These are phyloP conservation scores for Zaprionus capensis DNA, from an alignment of 1,140 invertebrate species.

Conservation along the genomic window DNA sequence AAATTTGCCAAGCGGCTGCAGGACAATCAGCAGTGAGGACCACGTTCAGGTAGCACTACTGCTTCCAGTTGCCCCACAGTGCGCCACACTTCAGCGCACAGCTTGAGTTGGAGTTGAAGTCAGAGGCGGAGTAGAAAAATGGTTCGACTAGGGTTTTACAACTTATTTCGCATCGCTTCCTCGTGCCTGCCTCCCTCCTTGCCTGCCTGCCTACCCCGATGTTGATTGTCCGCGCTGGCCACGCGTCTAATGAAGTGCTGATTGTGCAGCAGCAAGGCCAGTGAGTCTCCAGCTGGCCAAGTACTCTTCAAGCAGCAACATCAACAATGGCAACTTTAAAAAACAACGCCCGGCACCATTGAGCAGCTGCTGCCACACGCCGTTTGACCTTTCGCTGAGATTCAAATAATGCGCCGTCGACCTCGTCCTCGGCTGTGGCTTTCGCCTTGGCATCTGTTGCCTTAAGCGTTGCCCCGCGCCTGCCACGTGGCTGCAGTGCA, in stretches of 20 bases:
- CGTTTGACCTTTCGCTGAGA: slow-evolving; percentile 76
- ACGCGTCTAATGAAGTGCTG: slow-evolving; percentile 79
- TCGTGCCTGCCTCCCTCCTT: neutral
- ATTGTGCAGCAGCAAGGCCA: slow-evolving; percentile 42
- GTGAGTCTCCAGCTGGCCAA: slow-evolving; percentile 44
- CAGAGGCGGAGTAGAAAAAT: neutral
- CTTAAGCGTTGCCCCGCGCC: slow-evolving; percentile 58
- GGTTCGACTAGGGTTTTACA: slow-evolving; percentile 7
- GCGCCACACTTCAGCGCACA: slow-evolving; percentile 34
- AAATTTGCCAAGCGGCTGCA: slow-evolving; percentile 68
- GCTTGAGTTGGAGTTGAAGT: slow-evolving; percentile 20
- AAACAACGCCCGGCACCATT: slow-evolving; percentile 20
- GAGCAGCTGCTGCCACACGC: slow-evolving; percentile 54
- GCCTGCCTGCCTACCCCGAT: neutral
- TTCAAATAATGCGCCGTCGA: slow-evolving; percentile 48
- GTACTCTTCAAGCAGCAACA: slow-evolving; percentile 27
- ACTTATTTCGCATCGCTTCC: slow-evolving; percentile 5
- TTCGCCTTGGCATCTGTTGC: slow-evolving; percentile 56
- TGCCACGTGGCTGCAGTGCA: slow-evolving; percentile 46
- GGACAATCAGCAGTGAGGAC: slow-evolving; percentile 38
- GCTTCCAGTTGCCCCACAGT: neutral
- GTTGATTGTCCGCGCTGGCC: slow-evolving; percentile 45
- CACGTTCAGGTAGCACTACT: slow-evolving; percentile 8
- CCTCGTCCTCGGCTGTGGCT: slow-evolving; percentile 41
- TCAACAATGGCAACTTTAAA: slow-evolving; percentile 28